Percentiles rank a stretch among this genome's conserved stretches.
Evolutionary conservation across 2,888 invertebrate species (phyloP).

Genomic region (Zygothrica quintamaculata): DNA sequence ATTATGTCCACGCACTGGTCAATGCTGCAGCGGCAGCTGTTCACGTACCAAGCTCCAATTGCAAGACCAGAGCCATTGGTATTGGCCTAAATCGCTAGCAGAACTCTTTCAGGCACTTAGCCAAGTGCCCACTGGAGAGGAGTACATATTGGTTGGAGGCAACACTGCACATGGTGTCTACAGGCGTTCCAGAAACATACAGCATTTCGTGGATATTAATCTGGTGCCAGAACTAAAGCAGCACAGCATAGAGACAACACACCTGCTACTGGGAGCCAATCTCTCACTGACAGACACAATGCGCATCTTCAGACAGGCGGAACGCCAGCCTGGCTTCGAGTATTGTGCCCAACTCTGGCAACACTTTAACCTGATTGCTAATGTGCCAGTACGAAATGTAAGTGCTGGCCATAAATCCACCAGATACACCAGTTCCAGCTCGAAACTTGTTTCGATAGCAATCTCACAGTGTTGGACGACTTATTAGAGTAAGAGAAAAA

Average conservation of each 20-base stretch:
- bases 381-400: constrained; percentile 89
- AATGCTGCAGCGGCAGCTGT: constrained; percentile 81
- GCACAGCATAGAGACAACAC: constrained; percentile 80
- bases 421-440: constrained; percentile 21
- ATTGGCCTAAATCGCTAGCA: constrained; percentile 70
- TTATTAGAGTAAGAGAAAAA: background rate
- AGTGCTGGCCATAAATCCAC: constrained; percentile 69
- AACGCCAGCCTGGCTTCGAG: constrained; percentile 85
- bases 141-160: constrained; percentile 90
- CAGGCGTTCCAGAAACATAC: constrained; percentile 74
- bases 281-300: constrained; percentile 86
- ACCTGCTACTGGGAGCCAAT: constrained; percentile 80
- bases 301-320: constrained; percentile 81
- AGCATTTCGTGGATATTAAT: constrained; percentile 88
- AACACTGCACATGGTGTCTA: constrained; percentile 90
- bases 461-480: background rate
- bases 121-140: constrained; percentile 65
- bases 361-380: constrained; percentile 88
- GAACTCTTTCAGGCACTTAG: constrained; percentile 82
- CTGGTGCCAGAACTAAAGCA: constrained; percentile 86
- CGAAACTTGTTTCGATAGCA: constrained; percentile 34
- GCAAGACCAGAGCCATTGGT: constrained; percentile 64
- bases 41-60: constrained; percentile 14
- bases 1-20: constrained; percentile 74
- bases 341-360: constrained; percentile 85